phyloP scores from a whole-genome alignment of 2,797 vertebrate species.

The Cryptoblepharus egeriae region DNA sequence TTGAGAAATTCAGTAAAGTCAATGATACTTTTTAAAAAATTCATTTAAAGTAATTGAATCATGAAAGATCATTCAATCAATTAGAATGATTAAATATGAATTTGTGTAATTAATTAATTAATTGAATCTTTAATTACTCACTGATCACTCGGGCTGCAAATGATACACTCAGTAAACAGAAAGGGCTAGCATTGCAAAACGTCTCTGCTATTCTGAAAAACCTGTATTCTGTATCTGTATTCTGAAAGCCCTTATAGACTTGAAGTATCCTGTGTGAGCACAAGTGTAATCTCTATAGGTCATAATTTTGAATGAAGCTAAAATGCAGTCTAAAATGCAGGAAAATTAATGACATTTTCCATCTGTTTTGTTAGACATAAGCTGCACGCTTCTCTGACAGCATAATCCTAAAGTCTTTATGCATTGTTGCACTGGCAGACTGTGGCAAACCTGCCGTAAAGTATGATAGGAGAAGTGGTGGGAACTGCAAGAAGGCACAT shows the following conservation, averaged over 20 bases:
- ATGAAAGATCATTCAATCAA: background rate
- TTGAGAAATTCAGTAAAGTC: background rate
- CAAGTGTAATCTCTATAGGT: slow-evolving; percentile 20
- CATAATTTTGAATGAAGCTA: slow-evolving; percentile 24
- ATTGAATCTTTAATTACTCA: slow-evolving; percentile 12
- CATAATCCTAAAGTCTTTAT: too few relatives aligned
- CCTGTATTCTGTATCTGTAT: too few relatives aligned
- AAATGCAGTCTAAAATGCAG: too few relatives aligned
- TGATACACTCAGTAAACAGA: background rate
- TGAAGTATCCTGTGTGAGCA: slow-evolving; percentile 6
- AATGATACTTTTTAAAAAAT: background rate
- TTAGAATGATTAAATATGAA: slow-evolving; percentile 2
- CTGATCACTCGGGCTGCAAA: background rate
- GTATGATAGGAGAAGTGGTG: too few relatives aligned
- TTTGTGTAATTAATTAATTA: slow-evolving; percentile 1
- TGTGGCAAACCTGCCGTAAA: too few relatives aligned
- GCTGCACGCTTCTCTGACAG: background rate
- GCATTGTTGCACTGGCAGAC: too few relatives aligned
- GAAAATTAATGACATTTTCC: slow-evolving; percentile 11
- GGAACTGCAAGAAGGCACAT: too few relatives aligned
- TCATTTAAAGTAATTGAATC: slow-evolving; percentile 1
- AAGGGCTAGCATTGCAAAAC: slow-evolving; percentile 20
- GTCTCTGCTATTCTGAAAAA: background rate
- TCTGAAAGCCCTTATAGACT: slow-evolving; percentile 16
- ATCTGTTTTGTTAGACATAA: background rate